These are phyloP conservation scores for Gopherus evgoodei DNA, from an alignment of 2,113 vertebrate species.

Conservation along the genomic window DNA sequence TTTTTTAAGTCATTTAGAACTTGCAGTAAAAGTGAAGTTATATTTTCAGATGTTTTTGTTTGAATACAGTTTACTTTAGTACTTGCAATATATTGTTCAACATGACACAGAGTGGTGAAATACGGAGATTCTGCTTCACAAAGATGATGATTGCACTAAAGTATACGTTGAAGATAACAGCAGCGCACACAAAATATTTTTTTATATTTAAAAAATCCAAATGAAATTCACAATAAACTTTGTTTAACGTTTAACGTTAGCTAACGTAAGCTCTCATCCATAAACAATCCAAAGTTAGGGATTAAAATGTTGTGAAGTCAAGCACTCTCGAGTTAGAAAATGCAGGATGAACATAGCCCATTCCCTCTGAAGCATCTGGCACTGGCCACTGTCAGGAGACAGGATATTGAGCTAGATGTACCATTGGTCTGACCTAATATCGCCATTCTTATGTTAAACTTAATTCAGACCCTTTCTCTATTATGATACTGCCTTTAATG, in stretches of 20 bases:
- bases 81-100: not conserved
- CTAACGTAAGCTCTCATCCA: not conserved
- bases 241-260: not conserved
- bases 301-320: not conserved
- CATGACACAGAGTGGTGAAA: not conserved
- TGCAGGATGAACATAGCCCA: not conserved
- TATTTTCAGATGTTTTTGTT: not conserved
- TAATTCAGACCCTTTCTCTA: not conserved
- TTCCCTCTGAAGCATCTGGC: not conserved
- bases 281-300: not conserved
- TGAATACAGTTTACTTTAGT: not conserved
- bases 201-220: not conserved
- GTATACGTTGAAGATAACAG: not conserved
- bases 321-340: not conserved
- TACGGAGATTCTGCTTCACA: not conserved
- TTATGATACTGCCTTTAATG: not conserved
- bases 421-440: not conserved
- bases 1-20: not conserved
- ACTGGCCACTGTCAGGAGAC: too few species aligned
- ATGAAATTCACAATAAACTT: not conserved
- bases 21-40: not conserved
- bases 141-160: not conserved
- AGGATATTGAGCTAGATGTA: too few species aligned
- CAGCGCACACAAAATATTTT: too few species aligned
- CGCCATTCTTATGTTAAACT: not conserved